Evolutionary conservation across 2,113 vertebrate genomes (phyloP).

Genomic region (Limanda limanda): DNA sequence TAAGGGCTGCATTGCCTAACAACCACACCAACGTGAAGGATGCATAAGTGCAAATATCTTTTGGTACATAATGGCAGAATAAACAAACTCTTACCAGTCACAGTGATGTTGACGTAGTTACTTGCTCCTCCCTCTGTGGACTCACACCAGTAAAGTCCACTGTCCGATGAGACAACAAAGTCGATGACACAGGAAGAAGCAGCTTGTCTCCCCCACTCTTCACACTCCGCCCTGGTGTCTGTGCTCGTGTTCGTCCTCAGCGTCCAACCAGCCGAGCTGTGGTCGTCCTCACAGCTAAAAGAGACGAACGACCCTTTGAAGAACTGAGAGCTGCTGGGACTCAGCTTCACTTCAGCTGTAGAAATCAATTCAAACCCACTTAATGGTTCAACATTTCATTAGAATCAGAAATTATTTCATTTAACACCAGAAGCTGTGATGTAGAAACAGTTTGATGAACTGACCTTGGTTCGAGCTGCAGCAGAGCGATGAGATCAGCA

Average conservation of each 20-base stretch:
- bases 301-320: background rate
- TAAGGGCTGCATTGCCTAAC: no score
- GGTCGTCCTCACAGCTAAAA: slow-evolving; percentile 9
- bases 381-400: no score
- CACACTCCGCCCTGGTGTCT: background rate
- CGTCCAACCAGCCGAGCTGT: slow-evolving; percentile 23
- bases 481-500: no score
- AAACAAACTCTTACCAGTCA: slow-evolving; percentile 12
- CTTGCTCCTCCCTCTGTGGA: slow-evolving; percentile 25
- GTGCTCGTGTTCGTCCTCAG: slow-evolving; percentile 13
- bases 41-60: no score
- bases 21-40: no score
- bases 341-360: slow-evolving; percentile 11
- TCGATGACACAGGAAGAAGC: slow-evolving; percentile 9
- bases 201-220: background rate
- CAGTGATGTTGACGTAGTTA: slow-evolving; percentile 24
- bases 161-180: accelerated
- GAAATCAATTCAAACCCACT: no score
- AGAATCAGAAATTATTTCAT: no score
- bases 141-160: slow-evolving; percentile 44
- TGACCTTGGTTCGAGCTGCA: no score
- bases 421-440: no score
- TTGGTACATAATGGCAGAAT: no score
- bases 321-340: slow-evolving; percentile 26
- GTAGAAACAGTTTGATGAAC: no score